Evolutionary conservation across 1,140 invertebrate genomes (phyloP), one percentile per base, ranked within the genome.

Genomic region (Archivesica marissinica): DNA sequence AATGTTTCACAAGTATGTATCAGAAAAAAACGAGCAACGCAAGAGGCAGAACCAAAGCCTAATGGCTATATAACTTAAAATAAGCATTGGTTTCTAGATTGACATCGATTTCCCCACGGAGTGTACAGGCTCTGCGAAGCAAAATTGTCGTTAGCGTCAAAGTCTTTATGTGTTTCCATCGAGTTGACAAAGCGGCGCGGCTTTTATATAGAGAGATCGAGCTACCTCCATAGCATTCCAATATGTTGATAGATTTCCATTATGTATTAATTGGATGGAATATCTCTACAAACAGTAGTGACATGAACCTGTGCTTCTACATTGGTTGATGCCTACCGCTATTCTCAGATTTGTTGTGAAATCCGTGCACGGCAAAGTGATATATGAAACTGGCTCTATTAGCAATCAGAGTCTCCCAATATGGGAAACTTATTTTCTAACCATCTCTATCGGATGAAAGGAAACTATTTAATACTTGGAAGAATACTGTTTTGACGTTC

Each of bases 261-360:
- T 82, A 82, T 59, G 23, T 33, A n/a, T 59, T 75, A 74, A 59
- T 82, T 82, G 68, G 54, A 72, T 59, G 66, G 68, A 82, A 74
- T 72, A 50, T 50, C 33, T 39, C 74, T 59, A 35, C 35, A 70
- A 82, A 74, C 30, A 17, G 28, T 15, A 35, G 9, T 33, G 1
- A 11, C 59, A 64, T 11, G 59, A 2, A 15, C 13, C 30, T 6
- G 33, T 15, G 38, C 59, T 64, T 64, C 15, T n/a, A n/a, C n/a
- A n/a, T n/a, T n/a, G n/a, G n/a, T n/a, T 35, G 9, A 30, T 59
- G 59, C n/a, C 59, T 35, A 35, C n/a, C 20, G 33, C n/a, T 59
- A 15, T 52, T 52, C 3, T 35, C 1, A 35, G 56, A 30, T 59
- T 3, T 64, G 15, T 64, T 64, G 2, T n/a, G n/a, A n/a, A n/a